These are phyloP conservation scores for Antechinus flavipes DNA, from an alignment of 2,113 vertebrate species.

Conservation along the genomic window DNA sequence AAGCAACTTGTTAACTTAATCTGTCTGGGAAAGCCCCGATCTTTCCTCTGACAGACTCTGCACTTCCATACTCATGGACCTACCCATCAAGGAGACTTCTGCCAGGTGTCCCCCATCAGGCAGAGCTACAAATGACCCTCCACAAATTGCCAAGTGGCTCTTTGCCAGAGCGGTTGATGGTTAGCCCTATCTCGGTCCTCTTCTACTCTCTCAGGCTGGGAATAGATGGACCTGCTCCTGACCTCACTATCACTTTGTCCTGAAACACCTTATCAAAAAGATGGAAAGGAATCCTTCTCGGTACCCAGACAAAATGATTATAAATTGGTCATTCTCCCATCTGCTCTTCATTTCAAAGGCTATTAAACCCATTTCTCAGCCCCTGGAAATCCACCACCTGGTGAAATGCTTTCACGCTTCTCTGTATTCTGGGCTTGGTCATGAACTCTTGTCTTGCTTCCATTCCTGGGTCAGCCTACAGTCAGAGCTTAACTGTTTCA, in stretches of 20 bases:
- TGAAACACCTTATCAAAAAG: constrained; percentile 15
- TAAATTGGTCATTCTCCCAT: constrained; percentile 51
- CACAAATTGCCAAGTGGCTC: not conserved
- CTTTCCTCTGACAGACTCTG: not conserved
- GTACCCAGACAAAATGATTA: constrained; percentile 36
- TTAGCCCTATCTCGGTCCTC: not conserved
- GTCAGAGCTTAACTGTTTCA: constrained; percentile 31
- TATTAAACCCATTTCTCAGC: constrained; percentile 48
- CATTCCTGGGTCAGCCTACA: not conserved
- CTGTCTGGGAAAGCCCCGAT: not conserved
- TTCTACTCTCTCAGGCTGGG: not conserved
- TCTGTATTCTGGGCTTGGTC: constrained; percentile 22
- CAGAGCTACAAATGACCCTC: not conserved
- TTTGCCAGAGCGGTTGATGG: not conserved
- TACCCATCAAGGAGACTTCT: not conserved
- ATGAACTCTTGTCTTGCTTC: not conserved
- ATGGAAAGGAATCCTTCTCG: constrained; percentile 15
- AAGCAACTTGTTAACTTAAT: not conserved
- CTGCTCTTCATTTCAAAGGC: constrained; percentile 53
- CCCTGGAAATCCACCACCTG: constrained; percentile 44
- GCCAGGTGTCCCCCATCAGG: constrained; percentile 13
- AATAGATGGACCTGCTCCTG: not conserved
- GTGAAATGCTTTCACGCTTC: constrained; percentile 36
- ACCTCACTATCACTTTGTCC: not conserved
- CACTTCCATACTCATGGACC: not conserved